Percentiles rank a stretch among this genome's conserved stretches.
Evolutionary conservation across 1,140 invertebrate genomes (phyloP).

Genomic region (Harlomillsia oculata): DNA sequence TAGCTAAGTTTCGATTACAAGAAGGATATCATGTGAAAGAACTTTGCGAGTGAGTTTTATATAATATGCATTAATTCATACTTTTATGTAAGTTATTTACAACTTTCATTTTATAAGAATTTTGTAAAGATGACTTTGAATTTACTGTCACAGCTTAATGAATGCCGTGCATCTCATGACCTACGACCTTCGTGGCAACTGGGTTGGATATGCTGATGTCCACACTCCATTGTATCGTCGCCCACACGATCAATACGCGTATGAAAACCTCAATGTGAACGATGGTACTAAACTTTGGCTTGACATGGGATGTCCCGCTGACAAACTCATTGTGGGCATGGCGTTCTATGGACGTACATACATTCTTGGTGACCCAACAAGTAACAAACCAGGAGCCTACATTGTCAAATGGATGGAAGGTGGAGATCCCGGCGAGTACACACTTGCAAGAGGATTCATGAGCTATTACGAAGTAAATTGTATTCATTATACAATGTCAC

Average conservation of each 20-base stretch:
- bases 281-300: constrained; percentile 44
- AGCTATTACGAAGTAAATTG: constrained; percentile 69
- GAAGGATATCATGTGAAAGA: constrained; percentile 42
- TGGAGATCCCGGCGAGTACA: constrained; percentile 70
- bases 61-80: not conserved
- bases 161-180: constrained; percentile 42
- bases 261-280: constrained; percentile 42
- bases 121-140: not conserved
- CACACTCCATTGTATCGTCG: constrained; percentile 41
- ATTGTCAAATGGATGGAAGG: constrained; percentile 68
- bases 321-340: constrained; percentile 47
- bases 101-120: not conserved
- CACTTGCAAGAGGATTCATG: constrained; percentile 71
- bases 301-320: constrained; percentile 41
- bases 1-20: constrained; percentile 40
- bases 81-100: not conserved
- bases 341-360: constrained; percentile 46
- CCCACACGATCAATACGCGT: constrained; percentile 40
- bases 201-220: constrained; percentile 39
- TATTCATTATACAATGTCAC: not conserved
- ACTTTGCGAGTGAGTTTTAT: constrained; percentile 37
- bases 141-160: constrained; percentile 30
- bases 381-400: constrained; percentile 58
- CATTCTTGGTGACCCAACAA: constrained; percentile 39
- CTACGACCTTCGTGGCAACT: constrained; percentile 47